A percentile compares a stretch with the other conserved stretches of the same genome.
Evolutionary conservation across 2,113 vertebrate species (phyloP).

Genomic region (Misgurnus mizolepis): DNA sequence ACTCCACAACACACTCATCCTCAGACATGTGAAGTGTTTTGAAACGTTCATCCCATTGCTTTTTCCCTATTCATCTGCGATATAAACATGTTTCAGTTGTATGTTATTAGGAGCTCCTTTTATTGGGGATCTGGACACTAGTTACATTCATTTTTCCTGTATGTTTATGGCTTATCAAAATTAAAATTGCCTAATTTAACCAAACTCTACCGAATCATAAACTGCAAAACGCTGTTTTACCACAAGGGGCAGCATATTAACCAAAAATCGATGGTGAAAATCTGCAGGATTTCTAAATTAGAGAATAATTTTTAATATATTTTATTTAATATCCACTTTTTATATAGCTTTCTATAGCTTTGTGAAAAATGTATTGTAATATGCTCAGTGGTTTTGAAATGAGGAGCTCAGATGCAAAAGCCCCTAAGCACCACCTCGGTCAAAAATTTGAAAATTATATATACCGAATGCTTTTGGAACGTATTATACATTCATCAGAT

Average conservation of each 20-base stretch:
- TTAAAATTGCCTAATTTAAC: neutral
- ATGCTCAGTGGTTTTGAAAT: too few relatives aligned
- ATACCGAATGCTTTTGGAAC: too few relatives aligned
- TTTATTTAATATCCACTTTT: neutral
- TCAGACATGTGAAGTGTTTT: slow-evolving; percentile 14
- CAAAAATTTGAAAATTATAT: too few relatives aligned
- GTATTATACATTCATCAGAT: too few relatives aligned
- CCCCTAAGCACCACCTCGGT: too few relatives aligned
- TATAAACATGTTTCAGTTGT: neutral
- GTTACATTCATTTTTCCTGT: neutral
- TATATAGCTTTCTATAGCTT: neutral
- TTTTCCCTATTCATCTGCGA: neutral
- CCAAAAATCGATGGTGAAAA: neutral
- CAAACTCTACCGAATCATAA: neutral
- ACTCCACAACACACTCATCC: slow-evolving; percentile 8
- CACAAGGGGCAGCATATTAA: neutral
- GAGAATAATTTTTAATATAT: too few relatives aligned
- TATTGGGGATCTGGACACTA: neutral
- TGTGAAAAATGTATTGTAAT: neutral
- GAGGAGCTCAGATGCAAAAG: too few relatives aligned
- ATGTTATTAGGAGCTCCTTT: neutral
- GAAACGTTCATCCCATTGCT: slow-evolving; percentile 4
- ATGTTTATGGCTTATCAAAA: neutral
- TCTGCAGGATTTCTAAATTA: too few relatives aligned
- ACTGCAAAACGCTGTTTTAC: neutral